Conservation (phyloP, 2,797 vertebrate species). For the Pseudomugil gertrudae region DNA sequence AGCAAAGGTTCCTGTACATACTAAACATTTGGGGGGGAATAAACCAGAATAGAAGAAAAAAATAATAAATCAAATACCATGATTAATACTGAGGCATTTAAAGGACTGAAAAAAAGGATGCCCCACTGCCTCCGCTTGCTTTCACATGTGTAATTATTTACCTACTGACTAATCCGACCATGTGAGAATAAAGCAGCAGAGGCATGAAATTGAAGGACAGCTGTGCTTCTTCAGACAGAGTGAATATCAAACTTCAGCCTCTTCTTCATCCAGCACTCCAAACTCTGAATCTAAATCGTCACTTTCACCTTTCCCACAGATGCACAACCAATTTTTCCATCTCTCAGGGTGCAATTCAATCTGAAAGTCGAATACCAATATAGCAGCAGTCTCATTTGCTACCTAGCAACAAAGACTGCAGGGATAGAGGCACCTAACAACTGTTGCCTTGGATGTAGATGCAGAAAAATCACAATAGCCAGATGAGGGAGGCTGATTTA, state of each 20-base stretch:
- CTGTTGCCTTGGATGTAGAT: conserved; percentile 54
- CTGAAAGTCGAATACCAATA: conserved; percentile 44
- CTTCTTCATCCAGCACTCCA: neutral
- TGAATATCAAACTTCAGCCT: neutral
- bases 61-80: neutral
- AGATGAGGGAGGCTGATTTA: neutral
- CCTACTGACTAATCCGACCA: neutral
- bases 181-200: conserved; percentile 10
- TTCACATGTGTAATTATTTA: conserved; percentile 11
- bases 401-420: conserved; percentile 63
- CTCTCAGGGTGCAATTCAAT: conserved; percentile 35
- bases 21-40: neutral
- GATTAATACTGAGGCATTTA: neutral
- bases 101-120: neutral
- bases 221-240: conserved; percentile 3
- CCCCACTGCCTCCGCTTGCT: neutral
- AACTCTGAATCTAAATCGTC: conserved; percentile 10
- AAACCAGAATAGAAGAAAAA: neutral
- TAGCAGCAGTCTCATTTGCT: conserved; percentile 53
- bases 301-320: conserved; percentile 12
- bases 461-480: conserved; percentile 30
- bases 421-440: conserved; percentile 43
- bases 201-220: neutral
- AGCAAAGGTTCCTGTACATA: neutral
- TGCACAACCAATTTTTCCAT: conserved; percentile 27